Conservation (phyloP, 2,888 invertebrate genomes). For the Chrysolina haemoptera region DNA sequence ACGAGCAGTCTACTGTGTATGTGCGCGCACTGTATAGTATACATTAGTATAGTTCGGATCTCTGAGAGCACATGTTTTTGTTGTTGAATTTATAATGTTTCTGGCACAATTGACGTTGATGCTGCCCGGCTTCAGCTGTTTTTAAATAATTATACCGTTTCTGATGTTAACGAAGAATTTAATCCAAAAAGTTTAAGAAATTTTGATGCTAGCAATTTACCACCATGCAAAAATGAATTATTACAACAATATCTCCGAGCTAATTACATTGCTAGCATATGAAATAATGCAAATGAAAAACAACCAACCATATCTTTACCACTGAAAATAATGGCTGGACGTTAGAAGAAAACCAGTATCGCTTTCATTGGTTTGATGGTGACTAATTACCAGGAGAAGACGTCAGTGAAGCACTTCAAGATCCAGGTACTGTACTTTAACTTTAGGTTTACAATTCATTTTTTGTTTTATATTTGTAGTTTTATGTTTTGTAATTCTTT, state of each 20-base stretch:
- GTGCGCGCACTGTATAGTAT: too few relatives aligned
- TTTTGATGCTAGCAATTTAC: conserved; percentile 46
- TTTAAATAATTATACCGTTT: conserved; percentile 48
- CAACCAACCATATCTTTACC: conserved; percentile 39
- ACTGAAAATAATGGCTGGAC: background rate
- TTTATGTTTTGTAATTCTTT: conserved; percentile 21
- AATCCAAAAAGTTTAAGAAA: conserved; percentile 42
- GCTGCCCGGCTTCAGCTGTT: conserved; percentile 53
- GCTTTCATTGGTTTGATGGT: conserved; percentile 3
- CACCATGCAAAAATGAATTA: conserved; percentile 47
- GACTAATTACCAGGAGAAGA: conserved; percentile 30
- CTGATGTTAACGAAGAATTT: conserved; percentile 40
- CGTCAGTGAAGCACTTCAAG: conserved; percentile 28
- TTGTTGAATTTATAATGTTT: conserved; percentile 52
- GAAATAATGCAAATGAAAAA: conserved; percentile 46
- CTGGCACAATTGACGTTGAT: conserved; percentile 55
- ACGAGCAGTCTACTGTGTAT: too few relatives aligned
- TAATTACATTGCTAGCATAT: conserved; percentile 42
- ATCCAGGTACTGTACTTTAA: conserved; percentile 27
- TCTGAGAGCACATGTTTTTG: too few relatives aligned
- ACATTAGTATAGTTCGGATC: too few relatives aligned
- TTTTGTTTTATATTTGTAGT: background rate
- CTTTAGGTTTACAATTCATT: conserved; percentile 28
- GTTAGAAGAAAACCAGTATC: conserved; percentile 18
- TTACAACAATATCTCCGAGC: conserved; percentile 44